Evolutionary conservation across 1,140 invertebrate species (phyloP), one percentile per base, ranked within the genome.

Genomic region (Thereuonema tuberculata): DNA sequence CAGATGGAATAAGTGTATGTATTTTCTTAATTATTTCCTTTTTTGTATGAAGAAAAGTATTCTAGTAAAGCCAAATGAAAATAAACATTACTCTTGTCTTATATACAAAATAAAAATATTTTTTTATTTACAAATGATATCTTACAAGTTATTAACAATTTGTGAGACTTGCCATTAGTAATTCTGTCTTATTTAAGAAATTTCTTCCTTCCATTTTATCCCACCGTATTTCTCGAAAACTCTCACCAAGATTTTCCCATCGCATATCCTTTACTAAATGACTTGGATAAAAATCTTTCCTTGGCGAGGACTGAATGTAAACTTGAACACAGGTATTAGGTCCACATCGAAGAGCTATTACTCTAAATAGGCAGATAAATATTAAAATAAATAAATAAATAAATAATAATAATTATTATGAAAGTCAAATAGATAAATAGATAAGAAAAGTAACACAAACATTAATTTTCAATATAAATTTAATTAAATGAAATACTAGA

Each of bases 191-290:
- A 67, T 93, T 93, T 1, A 95, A 76, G 71, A 97, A 95, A 76
- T 94, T 96, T 68, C 89, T 89, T n/a, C 93, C 93, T 71, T 96
- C 91, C 82, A 98, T 89, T 76, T 91, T 91, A 53, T 95, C 89
- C 71, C 93, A 82, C 65, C 87, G 80, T 9, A 97, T 86, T 77
- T 93, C 88, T 71, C 92, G 86, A 73, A 93, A 96, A 28, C 66
- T 62, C 37, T 62, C 72, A 9, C 87, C 88, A 0, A 94, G 76
- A 74, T 93, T 88, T 70, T 92, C 88, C 92, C 91, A 96, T 69
- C 88, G 86, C 64, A 86, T 80, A 67, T 93, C 87, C 61, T 85
- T 84, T 2, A 94, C 88, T 37, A 94, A 72, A 61, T 89, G 82
- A 61, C 85, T 87, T 1, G 87, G 83, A 68, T 89, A 88, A 68